Evolutionary conservation across 2,888 invertebrate genomes (phyloP).

Genomic region (Pycnomerus fuliginosus): DNA sequence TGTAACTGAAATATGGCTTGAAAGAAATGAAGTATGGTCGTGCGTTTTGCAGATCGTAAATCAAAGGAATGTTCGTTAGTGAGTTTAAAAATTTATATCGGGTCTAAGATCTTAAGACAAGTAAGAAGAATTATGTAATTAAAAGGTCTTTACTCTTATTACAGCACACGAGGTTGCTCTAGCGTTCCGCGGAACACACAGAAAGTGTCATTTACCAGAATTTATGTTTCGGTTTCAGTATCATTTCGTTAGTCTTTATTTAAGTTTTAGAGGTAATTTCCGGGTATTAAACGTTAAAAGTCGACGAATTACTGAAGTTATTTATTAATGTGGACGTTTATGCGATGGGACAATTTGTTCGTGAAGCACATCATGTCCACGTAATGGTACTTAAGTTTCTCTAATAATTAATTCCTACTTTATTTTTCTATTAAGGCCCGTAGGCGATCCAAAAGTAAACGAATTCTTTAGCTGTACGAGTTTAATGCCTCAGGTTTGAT

Average conservation of each 20-base stretch:
- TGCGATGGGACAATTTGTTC: slow-evolving; percentile 11
- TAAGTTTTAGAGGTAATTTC: slow-evolving; percentile 17
- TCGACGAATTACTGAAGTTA: slow-evolving; percentile 12
- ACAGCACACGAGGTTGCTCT: slow-evolving; percentile 22
- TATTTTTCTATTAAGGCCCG: no score
- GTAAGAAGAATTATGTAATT: slow-evolving; percentile 21
- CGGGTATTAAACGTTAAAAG: slow-evolving; percentile 17
- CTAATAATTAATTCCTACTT: no score
- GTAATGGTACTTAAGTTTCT: no score
- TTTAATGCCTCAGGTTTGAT: slow-evolving; percentile 2
- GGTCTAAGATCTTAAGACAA: slow-evolving; percentile 13
- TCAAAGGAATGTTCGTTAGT: no score
- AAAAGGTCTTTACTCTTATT: slow-evolving; percentile 25
- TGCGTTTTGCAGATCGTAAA: no score
- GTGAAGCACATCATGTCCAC: no score
- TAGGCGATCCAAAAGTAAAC: neutral
- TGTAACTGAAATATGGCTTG: no score
- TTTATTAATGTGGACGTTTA: slow-evolving; percentile 14
- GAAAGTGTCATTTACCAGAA: slow-evolving; percentile 19
- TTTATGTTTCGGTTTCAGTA: slow-evolving; percentile 13
- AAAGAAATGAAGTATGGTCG: no score
- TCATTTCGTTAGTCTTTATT: slow-evolving; percentile 17
- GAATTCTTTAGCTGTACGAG: no score
- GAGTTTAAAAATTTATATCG: no score
- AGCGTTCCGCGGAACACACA: slow-evolving; percentile 11